Percentiles rank a stretch among this genome's conserved stretches.
Evolutionary conservation across 2,113 vertebrate genomes (phyloP).

Genomic region (human): DNA sequence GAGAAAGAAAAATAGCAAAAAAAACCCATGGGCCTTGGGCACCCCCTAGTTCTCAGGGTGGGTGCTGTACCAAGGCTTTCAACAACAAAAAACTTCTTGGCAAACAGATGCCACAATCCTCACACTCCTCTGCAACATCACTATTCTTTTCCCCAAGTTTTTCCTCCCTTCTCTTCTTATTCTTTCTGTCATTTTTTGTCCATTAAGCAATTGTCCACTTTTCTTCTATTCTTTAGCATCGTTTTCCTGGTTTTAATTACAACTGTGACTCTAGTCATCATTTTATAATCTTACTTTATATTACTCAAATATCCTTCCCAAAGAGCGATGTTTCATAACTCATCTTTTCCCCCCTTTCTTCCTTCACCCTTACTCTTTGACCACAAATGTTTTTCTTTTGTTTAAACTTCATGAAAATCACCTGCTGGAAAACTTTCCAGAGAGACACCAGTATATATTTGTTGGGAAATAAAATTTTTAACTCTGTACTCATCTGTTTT

Average conservation of each 20-base stretch:
- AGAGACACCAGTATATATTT: background rate
- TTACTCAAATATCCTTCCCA: background rate
- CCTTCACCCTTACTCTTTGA: background rate
- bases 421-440: background rate
- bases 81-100: background rate
- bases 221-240: background rate
- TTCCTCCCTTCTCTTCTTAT: fast-evolving
- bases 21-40: background rate
- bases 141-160: background rate
- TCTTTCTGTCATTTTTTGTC: background rate
- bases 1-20: background rate
- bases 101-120: background rate
- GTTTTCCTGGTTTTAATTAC: background rate
- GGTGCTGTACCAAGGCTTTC: background rate
- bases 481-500: background rate
- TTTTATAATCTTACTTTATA: background rate
- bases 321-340: background rate
- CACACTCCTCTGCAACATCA: background rate
- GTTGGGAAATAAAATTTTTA: background rate
- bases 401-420: background rate
- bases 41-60: background rate
- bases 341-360: background rate
- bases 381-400: background rate
- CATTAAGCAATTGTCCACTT: background rate
- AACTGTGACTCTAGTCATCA: fast-evolving